phyloP scores from a whole-genome alignment of 2,113 vertebrate genomes.

The Zeus faber region DNA sequence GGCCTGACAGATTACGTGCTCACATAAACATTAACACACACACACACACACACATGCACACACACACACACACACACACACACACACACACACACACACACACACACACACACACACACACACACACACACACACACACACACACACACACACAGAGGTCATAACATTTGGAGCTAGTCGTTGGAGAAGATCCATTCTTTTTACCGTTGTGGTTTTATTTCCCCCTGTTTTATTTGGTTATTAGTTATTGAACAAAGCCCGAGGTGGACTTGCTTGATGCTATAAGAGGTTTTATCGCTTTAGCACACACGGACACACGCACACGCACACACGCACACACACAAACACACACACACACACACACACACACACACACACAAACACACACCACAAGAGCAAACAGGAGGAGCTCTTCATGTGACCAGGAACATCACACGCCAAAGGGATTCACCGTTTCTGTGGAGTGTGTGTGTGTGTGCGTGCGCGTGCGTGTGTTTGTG shows the following conservation, averaged over 20 bases:
- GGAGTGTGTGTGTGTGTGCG: slow-evolving; percentile 1
- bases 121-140: too few relatives aligned
- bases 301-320: slow-evolving; percentile 1
- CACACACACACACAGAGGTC: too few relatives aligned
- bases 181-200: slow-evolving; percentile 41
- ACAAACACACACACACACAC: not conserved
- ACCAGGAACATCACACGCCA: slow-evolving; percentile 1
- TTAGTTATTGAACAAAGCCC: slow-evolving; percentile 47
- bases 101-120: too few relatives aligned
- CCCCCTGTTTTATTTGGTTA: slow-evolving; percentile 47
- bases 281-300: slow-evolving; percentile 30
- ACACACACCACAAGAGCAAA: not conserved
- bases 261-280: slow-evolving; percentile 33
- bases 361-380: slow-evolving; percentile 2
- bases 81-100: too few relatives aligned
- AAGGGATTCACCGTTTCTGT: not conserved
- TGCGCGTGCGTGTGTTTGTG: slow-evolving; percentile 1
- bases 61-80: slow-evolving; percentile 11
- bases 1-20: slow-evolving; percentile 21
- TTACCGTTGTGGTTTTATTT: slow-evolving; percentile 40
- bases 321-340: slow-evolving; percentile 2
- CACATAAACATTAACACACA: slow-evolving; percentile 44
- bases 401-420: not conserved
- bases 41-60: not conserved
- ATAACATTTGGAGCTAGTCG: slow-evolving; percentile 9